A percentile compares a stretch with the other conserved stretches of the same genome.
These are phyloP conservation scores for Formicarius rufipectus DNA, from an alignment of 2,113 vertebrate genomes.

Conservation along the genomic window DNA sequence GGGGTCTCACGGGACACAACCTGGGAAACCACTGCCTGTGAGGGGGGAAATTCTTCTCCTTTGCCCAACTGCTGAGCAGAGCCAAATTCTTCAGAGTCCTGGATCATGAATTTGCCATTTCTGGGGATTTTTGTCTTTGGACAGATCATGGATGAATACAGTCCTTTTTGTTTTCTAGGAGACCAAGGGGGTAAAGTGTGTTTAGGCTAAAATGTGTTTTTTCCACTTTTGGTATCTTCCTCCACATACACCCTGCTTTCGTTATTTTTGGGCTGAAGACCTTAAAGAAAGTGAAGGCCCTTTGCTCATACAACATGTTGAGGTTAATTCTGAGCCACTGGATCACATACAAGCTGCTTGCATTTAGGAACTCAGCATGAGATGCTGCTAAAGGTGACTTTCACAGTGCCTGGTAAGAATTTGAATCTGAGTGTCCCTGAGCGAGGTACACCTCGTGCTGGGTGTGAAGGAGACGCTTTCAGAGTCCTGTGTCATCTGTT, in stretches of 20 bases:
- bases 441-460: fast-evolving
- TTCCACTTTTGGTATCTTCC: neutral
- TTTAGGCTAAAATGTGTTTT: neutral
- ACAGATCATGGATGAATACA: neutral
- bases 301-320: neutral
- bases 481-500: fast-evolving
- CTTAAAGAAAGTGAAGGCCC: fast-evolving
- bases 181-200: neutral
- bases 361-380: neutral
- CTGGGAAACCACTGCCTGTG: neutral
- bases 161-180: neutral
- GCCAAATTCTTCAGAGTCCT: neutral
- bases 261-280: neutral
- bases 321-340: neutral
- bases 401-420: neutral
- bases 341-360: neutral
- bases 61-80: neutral
- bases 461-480: neutral
- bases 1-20: fast-evolving
- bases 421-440: neutral
- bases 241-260: neutral
- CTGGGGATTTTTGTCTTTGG: neutral
- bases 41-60: neutral
- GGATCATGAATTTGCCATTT: neutral
- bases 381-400: neutral